Conservation (phyloP, 35 echinoderm and acorn worm species). For the Acanthaster planci region DNA sequence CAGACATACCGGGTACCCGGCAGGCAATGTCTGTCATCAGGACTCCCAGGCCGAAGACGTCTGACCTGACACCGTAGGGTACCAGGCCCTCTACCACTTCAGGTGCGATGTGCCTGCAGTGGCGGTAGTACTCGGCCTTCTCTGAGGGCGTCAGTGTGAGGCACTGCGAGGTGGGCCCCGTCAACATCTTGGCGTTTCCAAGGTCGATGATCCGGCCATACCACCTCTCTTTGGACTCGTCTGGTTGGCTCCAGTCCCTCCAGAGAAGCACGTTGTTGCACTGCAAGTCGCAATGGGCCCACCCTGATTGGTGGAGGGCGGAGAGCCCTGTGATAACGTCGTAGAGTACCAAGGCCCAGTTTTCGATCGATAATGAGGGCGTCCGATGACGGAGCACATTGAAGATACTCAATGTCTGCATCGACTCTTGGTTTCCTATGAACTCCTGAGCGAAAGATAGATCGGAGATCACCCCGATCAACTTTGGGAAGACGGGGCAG, state of each 20-base stretch:
- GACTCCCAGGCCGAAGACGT: neutral
- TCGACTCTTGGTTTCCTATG: neutral
- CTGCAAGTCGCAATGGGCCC: slow-evolving; percentile 17
- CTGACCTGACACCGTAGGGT: neutral
- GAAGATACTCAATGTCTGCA: neutral
- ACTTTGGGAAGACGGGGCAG: neutral
- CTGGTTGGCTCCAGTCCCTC: neutral
- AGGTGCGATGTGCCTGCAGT: slow-evolving; percentile 4
- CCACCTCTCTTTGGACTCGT: neutral
- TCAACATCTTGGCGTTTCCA: slow-evolving; percentile 11
- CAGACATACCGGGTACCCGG: neutral
- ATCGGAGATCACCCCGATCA: neutral
- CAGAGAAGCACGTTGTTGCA: slow-evolving; percentile 6
- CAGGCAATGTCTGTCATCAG: neutral
- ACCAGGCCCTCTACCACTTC: neutral
- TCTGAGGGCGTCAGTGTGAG: neutral
- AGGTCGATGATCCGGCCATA: slow-evolving; percentile 4
- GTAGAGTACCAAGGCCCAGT: neutral
- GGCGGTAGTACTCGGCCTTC: slow-evolving; percentile 4
- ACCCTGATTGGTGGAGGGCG: slow-evolving; percentile 19
- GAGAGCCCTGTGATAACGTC: neutral
- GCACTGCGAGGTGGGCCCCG: neutral
- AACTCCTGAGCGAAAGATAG: neutral
- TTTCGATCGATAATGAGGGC: neutral
- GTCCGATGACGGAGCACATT: neutral